These are phyloP conservation scores for Leptonema lineaticorne DNA, from an alignment of 1,140 invertebrate species.

Conservation along the genomic window DNA sequence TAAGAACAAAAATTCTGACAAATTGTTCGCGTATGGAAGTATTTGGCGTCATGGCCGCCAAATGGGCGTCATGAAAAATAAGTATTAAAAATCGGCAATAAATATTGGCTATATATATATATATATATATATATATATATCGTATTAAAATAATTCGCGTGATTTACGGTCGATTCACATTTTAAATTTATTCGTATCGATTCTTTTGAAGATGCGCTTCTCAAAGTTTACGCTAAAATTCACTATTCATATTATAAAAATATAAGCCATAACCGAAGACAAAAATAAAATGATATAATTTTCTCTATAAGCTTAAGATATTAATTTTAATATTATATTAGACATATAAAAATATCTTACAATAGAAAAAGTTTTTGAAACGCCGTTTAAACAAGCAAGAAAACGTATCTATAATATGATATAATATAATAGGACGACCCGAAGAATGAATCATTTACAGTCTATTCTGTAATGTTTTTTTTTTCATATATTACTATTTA, in stretches of 20 bases:
- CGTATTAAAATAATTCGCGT: conserved; percentile 9
- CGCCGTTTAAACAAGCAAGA: too few relatives aligned
- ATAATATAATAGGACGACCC: too few relatives aligned
- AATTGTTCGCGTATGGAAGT: neutral
- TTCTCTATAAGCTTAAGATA: neutral
- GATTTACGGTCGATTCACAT: conserved; percentile 14
- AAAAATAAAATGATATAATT: neutral
- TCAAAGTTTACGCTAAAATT: too few relatives aligned
- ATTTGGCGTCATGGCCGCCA: neutral
- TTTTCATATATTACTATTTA: too few relatives aligned
- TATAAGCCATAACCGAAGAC: too few relatives aligned
- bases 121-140: too few relatives aligned
- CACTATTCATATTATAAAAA: too few relatives aligned
- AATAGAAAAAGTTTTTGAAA: too few relatives aligned
- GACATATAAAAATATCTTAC: neutral
- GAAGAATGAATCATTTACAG: too few relatives aligned
- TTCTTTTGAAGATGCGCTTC: neutral
- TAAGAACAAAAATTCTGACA: conserved; percentile 1
- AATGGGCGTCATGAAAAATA: conserved; percentile 8
- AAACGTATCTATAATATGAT: too few relatives aligned
- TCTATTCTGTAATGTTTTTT: too few relatives aligned
- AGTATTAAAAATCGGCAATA: neutral
- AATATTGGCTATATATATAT: too few relatives aligned
- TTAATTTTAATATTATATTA: neutral
- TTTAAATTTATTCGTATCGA: neutral